Evolutionary conservation across 2,113 vertebrate genomes (phyloP).

Genomic region (Athene cunicularia): DNA sequence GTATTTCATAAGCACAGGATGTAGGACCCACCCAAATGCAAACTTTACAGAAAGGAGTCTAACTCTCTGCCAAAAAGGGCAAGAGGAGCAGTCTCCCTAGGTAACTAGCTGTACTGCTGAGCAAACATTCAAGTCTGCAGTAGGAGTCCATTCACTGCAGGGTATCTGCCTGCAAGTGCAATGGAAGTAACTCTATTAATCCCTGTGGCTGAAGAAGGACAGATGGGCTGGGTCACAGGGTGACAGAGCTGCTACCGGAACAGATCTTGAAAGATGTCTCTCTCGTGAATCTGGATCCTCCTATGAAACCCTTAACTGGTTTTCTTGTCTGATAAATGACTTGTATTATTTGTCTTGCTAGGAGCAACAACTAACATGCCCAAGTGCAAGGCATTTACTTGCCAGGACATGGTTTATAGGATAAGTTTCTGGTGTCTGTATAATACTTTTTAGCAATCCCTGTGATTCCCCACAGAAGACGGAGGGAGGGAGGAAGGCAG

Average conservation of each 20-base stretch:
- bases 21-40: neutral
- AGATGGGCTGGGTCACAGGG: neutral
- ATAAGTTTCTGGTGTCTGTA: neutral
- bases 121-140: neutral
- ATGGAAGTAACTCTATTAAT: neutral
- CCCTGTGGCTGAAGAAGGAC: neutral
- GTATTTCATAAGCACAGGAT: rapidly evolving
- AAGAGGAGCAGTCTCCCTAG: neutral
- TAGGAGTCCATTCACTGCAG: neutral
- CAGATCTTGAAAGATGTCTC: neutral
- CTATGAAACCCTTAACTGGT: neutral
- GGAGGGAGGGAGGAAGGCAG: neutral
- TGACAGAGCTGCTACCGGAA: neutral
- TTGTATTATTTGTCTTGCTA: neutral
- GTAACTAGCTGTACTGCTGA: neutral
- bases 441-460: neutral
- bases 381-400: neutral
- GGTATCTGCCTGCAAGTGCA: neutral
- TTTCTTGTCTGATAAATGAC: neutral
- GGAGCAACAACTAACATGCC: neutral
- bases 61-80: neutral
- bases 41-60: neutral
- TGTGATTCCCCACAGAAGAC: neutral
- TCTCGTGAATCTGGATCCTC: neutral
- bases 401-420: neutral